These are phyloP conservation scores for Rutilus rutilus DNA, from an alignment of 2,113 vertebrate species.

Conservation along the genomic window DNA sequence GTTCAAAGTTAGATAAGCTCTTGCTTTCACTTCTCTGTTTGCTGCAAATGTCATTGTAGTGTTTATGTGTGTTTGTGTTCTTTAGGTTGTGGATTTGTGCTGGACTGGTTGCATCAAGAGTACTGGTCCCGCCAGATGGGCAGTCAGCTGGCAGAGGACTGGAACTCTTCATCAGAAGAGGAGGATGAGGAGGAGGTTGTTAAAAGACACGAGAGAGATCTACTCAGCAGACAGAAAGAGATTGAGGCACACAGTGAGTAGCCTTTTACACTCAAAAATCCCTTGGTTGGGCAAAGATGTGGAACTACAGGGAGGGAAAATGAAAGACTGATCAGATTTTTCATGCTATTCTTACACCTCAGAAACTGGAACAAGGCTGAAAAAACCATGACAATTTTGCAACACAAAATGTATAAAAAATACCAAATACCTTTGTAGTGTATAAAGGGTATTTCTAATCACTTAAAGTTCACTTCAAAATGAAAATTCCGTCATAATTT, in stretches of 20 bases:
- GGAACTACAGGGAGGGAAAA: background rate
- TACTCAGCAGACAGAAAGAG: slow-evolving; percentile 70
- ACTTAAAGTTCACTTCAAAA: background rate
- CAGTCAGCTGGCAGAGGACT: slow-evolving; percentile 76
- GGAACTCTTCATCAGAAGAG: slow-evolving; percentile 74
- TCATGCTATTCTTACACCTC: background rate
- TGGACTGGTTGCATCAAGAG: slow-evolving; percentile 92
- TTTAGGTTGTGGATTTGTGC: slow-evolving; percentile 85
- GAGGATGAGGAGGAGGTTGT: slow-evolving; percentile 71
- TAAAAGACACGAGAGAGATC: slow-evolving; percentile 61
- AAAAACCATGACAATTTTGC: background rate
- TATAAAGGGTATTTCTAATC: background rate
- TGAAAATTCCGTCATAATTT: no score
- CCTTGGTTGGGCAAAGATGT: background rate
- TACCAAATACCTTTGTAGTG: background rate
- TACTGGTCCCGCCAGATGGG: slow-evolving; percentile 93
- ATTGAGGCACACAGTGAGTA: slow-evolving; percentile 81
- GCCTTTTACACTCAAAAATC: background rate
- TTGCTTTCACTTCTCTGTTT: slow-evolving; percentile 6
- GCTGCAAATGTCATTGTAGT: background rate
- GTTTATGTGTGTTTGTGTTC: slow-evolving; percentile 25
- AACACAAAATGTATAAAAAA: background rate
- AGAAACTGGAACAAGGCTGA: background rate
- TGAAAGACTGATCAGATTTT: background rate
- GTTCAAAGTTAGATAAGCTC: background rate